Evolutionary conservation across 2,113 vertebrate species (phyloP), one percentile per base, ranked within the genome.

Genomic region (Camelus dromedarius): DNA sequence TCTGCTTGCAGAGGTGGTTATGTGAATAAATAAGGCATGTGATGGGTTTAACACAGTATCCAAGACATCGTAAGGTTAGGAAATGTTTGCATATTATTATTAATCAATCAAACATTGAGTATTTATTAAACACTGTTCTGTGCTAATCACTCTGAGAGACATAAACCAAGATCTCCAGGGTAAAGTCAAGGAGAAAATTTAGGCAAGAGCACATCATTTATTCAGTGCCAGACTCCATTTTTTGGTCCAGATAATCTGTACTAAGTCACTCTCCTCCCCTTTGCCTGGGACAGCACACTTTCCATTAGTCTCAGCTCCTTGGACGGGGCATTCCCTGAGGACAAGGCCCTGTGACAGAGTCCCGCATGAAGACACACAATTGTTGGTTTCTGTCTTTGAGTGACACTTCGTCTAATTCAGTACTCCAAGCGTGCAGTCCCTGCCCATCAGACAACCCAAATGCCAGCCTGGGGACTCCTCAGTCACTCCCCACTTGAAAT

Each of bases 181-280:
- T 66, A 76, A 89, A 89, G 20, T 69, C 58, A 95, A 76, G 64
- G 42, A 72, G 64, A 67, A 96, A 90, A 54, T 60, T 42, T 46
- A 58, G 32, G 42, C 60, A 86, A 83, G 24, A 87, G 38, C 24
- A 70, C 22, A 50, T 83, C 54, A 62, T 93, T 86, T 24, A 42
- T 64, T 89, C 26, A 89, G 20, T 67, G 42, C 30, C 42, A 60
- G 67, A 79, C 28, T 92, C 30, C 69, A 66, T 52, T 46, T 84
- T 62, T n/a, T 24, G 24, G 56, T 77, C 50, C 69, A 67, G 38
- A 58, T 67, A 22, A 62, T 50, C 24, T 42, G 48, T 35, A 26
- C 38, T 19, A 6, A n/a, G 52, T 95, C 58, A 35, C 30, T 14
- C 12, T 64, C 46, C 20, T 32, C 35, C 38, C 83, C 48, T 73